These are phyloP conservation scores for Origma solitaria DNA, from an alignment of 2,113 vertebrate genomes.

Conservation along the genomic window DNA sequence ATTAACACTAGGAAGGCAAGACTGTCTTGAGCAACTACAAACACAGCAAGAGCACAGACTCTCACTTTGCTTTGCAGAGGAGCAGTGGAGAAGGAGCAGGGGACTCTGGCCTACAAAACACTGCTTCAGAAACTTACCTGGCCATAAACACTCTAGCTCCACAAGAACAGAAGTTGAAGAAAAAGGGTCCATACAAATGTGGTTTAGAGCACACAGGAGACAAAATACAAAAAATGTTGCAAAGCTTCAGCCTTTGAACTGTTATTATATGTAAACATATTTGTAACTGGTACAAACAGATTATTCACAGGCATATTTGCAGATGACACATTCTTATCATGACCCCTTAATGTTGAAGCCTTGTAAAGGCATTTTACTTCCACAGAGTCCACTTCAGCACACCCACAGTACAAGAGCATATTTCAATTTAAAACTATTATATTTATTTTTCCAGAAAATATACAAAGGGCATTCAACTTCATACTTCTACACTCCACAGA, in stretches of 20 bases:
- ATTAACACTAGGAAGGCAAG: neutral
- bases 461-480: neutral
- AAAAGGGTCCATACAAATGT: neutral
- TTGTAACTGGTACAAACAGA: neutral
- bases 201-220: neutral
- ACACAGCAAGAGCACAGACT: neutral
- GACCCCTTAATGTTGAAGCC: neutral
- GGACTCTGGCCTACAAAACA: neutral
- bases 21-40: neutral
- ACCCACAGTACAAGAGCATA: neutral
- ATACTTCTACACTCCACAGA: neutral
- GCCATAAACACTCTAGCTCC: neutral
- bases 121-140: neutral
- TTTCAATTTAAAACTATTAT: neutral
- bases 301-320: neutral
- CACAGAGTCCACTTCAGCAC: neutral
- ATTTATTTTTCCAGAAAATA: neutral
- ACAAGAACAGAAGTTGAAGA: neutral
- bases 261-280: neutral
- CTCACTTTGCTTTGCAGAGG: neutral
- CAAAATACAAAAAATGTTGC: neutral
- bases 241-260: neutral
- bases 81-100: neutral
- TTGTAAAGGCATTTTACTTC: neutral
- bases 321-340: neutral